Conservation (phyloP, 35 echinoderm and acorn worm species). For the Lytechinus variegatus region DNA sequence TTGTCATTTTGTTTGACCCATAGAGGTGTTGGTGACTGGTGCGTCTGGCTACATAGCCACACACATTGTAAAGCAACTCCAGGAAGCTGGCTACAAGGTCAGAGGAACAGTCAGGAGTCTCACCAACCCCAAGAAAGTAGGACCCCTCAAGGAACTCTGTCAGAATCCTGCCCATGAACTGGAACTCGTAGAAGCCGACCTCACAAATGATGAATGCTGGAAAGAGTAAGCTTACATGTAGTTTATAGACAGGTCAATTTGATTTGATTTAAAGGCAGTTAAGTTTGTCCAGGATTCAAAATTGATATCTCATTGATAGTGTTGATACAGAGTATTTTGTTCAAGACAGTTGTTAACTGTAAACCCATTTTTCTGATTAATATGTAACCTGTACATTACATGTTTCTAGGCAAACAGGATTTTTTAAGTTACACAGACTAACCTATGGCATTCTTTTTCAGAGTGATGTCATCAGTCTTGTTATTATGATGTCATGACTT, state of each 20-base stretch:
- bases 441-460: too few relatives aligned
- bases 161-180: constrained; percentile 53
- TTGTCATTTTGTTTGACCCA: not conserved
- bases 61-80: constrained; percentile 71
- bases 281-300: not conserved
- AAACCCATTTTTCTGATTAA: too few relatives aligned
- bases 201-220: constrained; percentile 66
- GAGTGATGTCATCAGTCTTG: too few relatives aligned
- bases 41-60: constrained; percentile 78
- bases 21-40: constrained; percentile 84
- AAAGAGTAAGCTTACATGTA: constrained; percentile 60
- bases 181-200: constrained; percentile 82
- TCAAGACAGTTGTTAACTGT: too few relatives aligned
- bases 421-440: too few relatives aligned
- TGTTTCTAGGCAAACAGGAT: too few relatives aligned
- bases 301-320: too few relatives aligned
- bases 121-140: constrained; percentile 71
- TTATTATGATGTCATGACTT: too few relatives aligned
- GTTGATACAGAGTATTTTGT: too few relatives aligned
- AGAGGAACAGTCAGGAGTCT: constrained; percentile 79
- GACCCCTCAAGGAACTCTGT: constrained; percentile 69
- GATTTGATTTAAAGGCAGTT: not conserved
- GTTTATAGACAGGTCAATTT: not conserved
- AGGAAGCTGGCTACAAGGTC: constrained; percentile 67
- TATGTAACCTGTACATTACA: too few relatives aligned